Percentiles rank a stretch among this genome's conserved stretches.
phyloP scores from a whole-genome alignment of 2,113 vertebrate species.

The Gadus chalcogrammus region DNA sequence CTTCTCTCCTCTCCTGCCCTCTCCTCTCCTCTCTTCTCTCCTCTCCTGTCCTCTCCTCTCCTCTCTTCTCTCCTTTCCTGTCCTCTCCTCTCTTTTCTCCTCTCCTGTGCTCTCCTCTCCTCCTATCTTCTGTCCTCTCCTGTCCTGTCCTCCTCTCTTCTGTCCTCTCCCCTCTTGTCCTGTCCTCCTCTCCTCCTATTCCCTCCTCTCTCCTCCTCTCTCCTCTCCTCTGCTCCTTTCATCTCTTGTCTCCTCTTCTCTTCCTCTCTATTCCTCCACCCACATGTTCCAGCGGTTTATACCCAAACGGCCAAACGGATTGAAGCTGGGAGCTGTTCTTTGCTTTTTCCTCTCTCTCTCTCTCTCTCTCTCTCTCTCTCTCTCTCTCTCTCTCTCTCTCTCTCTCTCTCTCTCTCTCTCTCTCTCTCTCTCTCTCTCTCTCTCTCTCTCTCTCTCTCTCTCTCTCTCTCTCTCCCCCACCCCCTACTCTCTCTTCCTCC shows the following conservation, averaged over 20 bases:
- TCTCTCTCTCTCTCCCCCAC: not conserved
- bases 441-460: conserved; percentile 1
- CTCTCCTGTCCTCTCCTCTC: too few relatives aligned
- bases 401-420: conserved; percentile 5
- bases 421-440: conserved; percentile 2
- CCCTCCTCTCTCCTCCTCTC: not conserved
- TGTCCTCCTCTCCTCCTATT: not conserved
- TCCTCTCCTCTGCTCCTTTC: not conserved
- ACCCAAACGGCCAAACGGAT: conserved; percentile 12
- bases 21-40: too few relatives aligned
- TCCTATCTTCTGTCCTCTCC: not conserved
- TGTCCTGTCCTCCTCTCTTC: not conserved
- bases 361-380: not conserved
- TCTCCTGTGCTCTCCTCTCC: not conserved
- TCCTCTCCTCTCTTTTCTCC: not conserved
- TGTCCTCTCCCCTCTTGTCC: not conserved
- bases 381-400: conserved; percentile 1
- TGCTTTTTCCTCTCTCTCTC: not conserved
- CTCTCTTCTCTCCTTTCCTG: not conserved
- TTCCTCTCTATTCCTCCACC: conserved; percentile 34
- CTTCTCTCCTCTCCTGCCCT: not conserved
- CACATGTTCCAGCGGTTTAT: conserved; percentile 9
- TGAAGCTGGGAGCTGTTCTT: conserved; percentile 1
- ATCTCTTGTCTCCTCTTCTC: conserved; percentile 4
- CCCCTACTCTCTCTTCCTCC: not conserved